Conservation (phyloP, 2,888 invertebrate species). For the Ceramica pisi region DNA sequence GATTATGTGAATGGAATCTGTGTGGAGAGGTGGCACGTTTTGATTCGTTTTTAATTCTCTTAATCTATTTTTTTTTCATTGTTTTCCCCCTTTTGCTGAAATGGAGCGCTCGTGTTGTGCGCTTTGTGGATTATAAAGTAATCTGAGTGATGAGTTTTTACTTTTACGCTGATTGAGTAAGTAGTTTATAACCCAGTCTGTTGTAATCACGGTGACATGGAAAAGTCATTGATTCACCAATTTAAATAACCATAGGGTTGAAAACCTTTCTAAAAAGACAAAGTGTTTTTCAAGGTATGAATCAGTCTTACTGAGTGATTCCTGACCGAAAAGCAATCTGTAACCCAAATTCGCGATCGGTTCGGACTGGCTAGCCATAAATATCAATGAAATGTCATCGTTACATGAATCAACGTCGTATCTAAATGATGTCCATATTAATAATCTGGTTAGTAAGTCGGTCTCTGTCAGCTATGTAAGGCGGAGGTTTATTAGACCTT, state of each 20-base stretch:
- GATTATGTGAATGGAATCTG: constrained; percentile 31
- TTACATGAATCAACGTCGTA: not conserved
- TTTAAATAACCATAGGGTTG: not conserved
- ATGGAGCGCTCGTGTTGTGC: not conserved
- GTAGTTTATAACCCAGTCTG: not conserved
- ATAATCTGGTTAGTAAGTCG: constrained; percentile 9
- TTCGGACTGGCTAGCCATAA: not conserved
- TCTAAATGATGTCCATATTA: not conserved
- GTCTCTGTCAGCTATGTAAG: constrained; percentile 2
- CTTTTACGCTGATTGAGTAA: not conserved
- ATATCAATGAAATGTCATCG: not conserved
- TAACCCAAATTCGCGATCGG: not conserved
- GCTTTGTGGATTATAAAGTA: constrained; percentile 13
- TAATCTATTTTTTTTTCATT: constrained; percentile 28
- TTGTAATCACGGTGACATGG: too few relatives aligned
- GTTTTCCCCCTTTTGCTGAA: constrained; percentile 2
- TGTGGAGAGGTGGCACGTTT: constrained; percentile 8
- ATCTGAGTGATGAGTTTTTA: constrained; percentile 3
- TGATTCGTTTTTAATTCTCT: constrained; percentile 38
- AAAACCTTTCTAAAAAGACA: not conserved
- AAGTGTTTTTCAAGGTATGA: not conserved
- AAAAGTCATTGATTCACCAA: not conserved
- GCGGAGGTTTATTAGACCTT: constrained; percentile 40
- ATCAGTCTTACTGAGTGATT: not conserved
- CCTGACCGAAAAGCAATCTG: not conserved